These are phyloP conservation scores for Melinaea menophilus DNA, from an alignment of 2,888 invertebrate genomes.

Conservation along the genomic window DNA sequence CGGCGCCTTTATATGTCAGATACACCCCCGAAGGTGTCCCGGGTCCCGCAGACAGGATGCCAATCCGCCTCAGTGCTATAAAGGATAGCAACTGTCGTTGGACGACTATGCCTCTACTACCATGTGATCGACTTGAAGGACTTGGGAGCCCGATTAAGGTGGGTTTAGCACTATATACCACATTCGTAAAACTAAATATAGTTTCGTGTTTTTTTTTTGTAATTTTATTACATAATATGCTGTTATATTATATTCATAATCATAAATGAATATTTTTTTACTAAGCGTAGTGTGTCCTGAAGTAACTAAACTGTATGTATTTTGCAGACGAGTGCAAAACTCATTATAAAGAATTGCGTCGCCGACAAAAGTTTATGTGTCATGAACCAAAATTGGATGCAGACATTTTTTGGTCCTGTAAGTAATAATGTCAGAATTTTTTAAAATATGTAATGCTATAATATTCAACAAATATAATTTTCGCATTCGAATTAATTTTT, in stretches of 20 bases:
- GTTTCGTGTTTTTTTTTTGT: too few relatives aligned
- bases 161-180: slow-evolving; percentile 11
- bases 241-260: too few relatives aligned
- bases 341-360: slow-evolving; percentile 63
- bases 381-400: slow-evolving; percentile 71
- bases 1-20: slow-evolving; percentile 58
- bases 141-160: slow-evolving; percentile 62
- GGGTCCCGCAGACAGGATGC: slow-evolving; percentile 59
- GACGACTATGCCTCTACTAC: slow-evolving; percentile 56
- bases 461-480: too few relatives aligned
- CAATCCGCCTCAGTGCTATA: slow-evolving; percentile 54
- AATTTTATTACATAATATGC: too few relatives aligned
- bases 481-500: too few relatives aligned
- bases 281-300: too few relatives aligned
- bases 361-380: slow-evolving; percentile 66
- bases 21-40: slow-evolving; percentile 55
- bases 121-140: slow-evolving; percentile 57
- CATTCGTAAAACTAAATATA: too few relatives aligned
- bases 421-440: slow-evolving; percentile 30
- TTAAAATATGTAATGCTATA: not conserved
- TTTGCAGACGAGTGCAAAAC: slow-evolving; percentile 60
- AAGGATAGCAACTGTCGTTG: slow-evolving; percentile 66
- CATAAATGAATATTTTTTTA: too few relatives aligned
- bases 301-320: not conserved
- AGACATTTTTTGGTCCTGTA: slow-evolving; percentile 69